These are phyloP conservation scores for Chloropsis hardwickii DNA, from an alignment of 2,113 vertebrate species.

Conservation along the genomic window DNA sequence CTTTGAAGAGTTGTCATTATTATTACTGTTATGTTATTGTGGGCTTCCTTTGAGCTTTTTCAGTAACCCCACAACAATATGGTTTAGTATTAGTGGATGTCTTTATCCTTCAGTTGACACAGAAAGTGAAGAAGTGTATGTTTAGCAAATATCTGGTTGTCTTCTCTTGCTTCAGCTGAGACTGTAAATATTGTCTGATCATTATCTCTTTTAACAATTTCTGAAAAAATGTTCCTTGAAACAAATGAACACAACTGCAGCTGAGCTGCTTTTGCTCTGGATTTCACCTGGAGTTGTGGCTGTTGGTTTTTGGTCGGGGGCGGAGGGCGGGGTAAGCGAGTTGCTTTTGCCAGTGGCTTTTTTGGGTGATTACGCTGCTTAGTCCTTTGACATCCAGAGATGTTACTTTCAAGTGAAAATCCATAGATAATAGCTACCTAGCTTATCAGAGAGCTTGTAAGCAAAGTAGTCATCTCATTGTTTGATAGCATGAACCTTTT, in stretches of 20 bases:
- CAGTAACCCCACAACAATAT: not conserved
- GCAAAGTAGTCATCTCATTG: not conserved
- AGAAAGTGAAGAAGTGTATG: not conserved
- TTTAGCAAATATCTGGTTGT: not conserved
- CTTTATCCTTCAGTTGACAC: not conserved
- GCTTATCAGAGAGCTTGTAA: not conserved
- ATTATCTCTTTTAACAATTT: not conserved
- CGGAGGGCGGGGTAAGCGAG: accelerated
- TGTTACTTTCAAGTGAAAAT: not conserved
- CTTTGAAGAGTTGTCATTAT: not conserved
- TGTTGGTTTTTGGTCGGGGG: not conserved
- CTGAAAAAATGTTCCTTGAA: not conserved
- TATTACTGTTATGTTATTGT: not conserved
- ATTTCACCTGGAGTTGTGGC: not conserved
- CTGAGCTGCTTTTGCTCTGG: not conserved
- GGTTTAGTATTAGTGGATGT: not conserved
- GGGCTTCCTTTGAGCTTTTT: not conserved
- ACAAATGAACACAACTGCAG: not conserved
- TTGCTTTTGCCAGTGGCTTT: not conserved
- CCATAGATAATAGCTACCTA: not conserved
- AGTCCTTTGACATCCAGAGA: not conserved
- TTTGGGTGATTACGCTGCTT: not conserved
- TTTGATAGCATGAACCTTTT: not conserved
- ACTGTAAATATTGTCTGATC: not conserved
- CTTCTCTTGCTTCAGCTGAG: not conserved